Percentiles rank a stretch among this genome's conserved stretches.
These are phyloP conservation scores for Parnassius apollo DNA, from an alignment of 2,888 invertebrate species.

Conservation along the genomic window DNA sequence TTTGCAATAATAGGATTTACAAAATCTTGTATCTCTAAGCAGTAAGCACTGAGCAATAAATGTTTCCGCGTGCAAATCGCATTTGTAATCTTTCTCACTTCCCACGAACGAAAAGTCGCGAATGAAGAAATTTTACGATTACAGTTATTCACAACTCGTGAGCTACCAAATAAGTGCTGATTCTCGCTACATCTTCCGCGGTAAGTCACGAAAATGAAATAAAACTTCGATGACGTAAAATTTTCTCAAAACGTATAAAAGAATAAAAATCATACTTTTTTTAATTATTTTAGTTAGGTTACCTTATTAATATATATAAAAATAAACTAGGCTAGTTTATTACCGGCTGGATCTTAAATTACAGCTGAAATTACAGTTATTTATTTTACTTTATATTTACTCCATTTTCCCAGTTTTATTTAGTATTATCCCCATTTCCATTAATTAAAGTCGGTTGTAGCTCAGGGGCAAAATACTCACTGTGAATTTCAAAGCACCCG, in stretches of 20 bases:
- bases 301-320: too few relatives aligned
- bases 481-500: too few relatives aligned
- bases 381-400: too few relatives aligned
- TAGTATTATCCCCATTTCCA: too few relatives aligned
- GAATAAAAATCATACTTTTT: too few relatives aligned
- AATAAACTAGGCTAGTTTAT: too few relatives aligned
- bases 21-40: not conserved
- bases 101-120: conserved; percentile 41
- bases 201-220: conserved; percentile 49
- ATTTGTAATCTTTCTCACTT: conserved; percentile 45
- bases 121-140: conserved; percentile 56
- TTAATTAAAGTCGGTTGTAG: too few relatives aligned
- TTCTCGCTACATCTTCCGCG: conserved; percentile 57
- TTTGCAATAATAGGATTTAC: not conserved
- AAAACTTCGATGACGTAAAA: conserved; percentile 3
- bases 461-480: too few relatives aligned
- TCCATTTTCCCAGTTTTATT: too few relatives aligned
- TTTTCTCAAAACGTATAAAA: not conserved
- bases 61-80: conserved; percentile 27
- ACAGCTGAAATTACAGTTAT: too few relatives aligned
- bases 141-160: conserved; percentile 66
- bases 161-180: conserved; percentile 63
- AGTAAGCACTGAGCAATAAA: not conserved
- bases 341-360: too few relatives aligned
- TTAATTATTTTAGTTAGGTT: too few relatives aligned